Percentiles rank a stretch among this genome's conserved stretches.
phyloP scores from a whole-genome alignment of 2,888 invertebrate species.

The Entomobrya multifasciata region DNA sequence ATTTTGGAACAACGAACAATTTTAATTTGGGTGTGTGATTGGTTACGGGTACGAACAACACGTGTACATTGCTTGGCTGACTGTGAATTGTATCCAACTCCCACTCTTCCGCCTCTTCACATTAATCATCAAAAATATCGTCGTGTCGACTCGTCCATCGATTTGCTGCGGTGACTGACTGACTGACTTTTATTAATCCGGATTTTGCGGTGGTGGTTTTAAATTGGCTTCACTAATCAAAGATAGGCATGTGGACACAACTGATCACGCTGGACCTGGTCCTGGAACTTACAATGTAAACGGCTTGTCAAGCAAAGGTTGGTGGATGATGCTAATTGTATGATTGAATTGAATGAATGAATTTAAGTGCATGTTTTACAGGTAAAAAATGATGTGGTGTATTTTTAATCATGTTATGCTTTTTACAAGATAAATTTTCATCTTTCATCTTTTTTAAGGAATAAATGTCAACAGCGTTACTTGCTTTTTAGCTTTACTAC shows the following conservation, averaged over 20 bases:
- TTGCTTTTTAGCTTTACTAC: too few species aligned
- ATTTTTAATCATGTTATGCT: too few species aligned
- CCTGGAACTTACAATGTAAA: conserved; percentile 95
- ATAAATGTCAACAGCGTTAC: too few species aligned
- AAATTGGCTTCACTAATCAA: conserved; percentile 40
- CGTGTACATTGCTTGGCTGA: conserved; percentile 1
- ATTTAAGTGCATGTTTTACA: too few species aligned
- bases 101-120: conserved; percentile 10
- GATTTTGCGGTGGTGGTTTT: conserved; percentile 11
- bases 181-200: conserved; percentile 18
- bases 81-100: conserved; percentile 37
- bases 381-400: too few species aligned
- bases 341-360: conserved; percentile 33
- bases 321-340: conserved; percentile 73
- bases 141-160: background rate
- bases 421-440: too few species aligned
- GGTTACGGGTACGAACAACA: background rate
- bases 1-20: background rate
- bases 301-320: conserved; percentile 91
- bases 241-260: conserved; percentile 82
- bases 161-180: background rate
- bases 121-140: background rate
- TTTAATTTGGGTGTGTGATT: conserved; percentile 34
- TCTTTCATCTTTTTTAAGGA: too few species aligned
- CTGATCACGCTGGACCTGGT: conserved; percentile 88